Conservation (phyloP, 2,113 vertebrate species). For the Turdus rufiventris region DNA sequence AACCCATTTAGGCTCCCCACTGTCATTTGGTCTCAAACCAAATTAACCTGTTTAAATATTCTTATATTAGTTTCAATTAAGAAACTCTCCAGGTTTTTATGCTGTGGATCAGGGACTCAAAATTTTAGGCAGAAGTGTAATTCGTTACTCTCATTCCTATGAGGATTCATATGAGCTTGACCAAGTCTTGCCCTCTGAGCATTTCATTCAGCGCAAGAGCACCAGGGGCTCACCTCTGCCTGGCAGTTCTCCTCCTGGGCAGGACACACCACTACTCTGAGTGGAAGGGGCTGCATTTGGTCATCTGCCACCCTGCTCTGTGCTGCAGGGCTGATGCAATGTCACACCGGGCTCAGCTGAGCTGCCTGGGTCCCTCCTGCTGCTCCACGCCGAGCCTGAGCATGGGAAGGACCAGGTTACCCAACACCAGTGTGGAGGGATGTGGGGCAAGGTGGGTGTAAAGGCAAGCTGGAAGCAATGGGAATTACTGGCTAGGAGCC, state of each 20-base stretch:
- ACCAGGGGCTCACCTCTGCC: neutral
- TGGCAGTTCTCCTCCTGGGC: neutral
- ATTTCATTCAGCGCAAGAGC: neutral
- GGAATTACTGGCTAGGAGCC: neutral
- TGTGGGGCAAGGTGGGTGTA: neutral
- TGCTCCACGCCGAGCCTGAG: neutral
- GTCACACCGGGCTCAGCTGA: neutral
- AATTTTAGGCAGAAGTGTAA: neutral
- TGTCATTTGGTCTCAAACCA: neutral
- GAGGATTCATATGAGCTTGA: neutral
- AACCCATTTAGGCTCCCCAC: neutral
- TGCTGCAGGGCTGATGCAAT: fast-evolving
- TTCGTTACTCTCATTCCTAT: neutral
- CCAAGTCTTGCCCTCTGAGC: neutral
- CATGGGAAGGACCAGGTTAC: neutral
- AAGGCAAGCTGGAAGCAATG: neutral
- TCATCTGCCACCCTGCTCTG: neutral
- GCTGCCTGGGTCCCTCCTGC: neutral
- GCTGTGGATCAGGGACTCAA: neutral
- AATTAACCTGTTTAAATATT: neutral
- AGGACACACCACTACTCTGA: neutral
- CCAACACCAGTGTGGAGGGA: fast-evolving
- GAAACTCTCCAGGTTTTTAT: neutral
- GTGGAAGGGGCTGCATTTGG: neutral
- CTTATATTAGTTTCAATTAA: neutral